These are phyloP conservation scores for Semnornis frantzii DNA, from an alignment of 2,113 vertebrate genomes.

Conservation along the genomic window DNA sequence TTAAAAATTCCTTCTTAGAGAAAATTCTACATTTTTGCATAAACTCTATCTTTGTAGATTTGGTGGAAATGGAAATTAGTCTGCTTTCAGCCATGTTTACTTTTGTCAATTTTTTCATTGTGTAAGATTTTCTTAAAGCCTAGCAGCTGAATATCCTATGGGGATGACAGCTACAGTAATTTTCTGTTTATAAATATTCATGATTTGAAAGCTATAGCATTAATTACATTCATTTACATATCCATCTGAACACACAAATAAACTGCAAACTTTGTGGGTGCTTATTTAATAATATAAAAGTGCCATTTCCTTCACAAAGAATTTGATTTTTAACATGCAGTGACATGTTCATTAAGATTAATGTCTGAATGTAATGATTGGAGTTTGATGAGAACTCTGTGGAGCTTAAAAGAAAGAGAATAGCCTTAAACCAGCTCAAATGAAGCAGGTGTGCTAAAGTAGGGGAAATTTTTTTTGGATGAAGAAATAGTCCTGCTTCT, in stretches of 20 bases:
- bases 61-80: constrained; percentile 42
- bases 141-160: constrained; percentile 74
- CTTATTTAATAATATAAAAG: constrained; percentile 69
- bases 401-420: constrained; percentile 50
- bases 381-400: constrained; percentile 67
- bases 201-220: constrained; percentile 79
- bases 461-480: constrained; percentile 23
- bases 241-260: constrained; percentile 71
- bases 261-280: constrained; percentile 67
- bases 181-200: constrained; percentile 81
- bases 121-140: constrained; percentile 68
- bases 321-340: constrained; percentile 72
- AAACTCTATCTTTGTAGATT: background rate
- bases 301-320: constrained; percentile 72
- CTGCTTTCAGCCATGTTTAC: constrained; percentile 51
- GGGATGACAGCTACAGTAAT: constrained; percentile 72
- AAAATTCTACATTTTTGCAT: constrained; percentile 12
- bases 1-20: background rate
- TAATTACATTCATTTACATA: constrained; percentile 82
- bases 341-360: constrained; percentile 78
- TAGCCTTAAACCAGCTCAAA: constrained; percentile 64
- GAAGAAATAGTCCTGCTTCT: constrained; percentile 34
- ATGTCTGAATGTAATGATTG: constrained; percentile 67
- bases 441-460: constrained; percentile 54
- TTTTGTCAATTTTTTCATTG: constrained; percentile 50